These are phyloP conservation scores for Gobio gobio DNA, from an alignment of 2,113 vertebrate species.

Conservation along the genomic window DNA sequence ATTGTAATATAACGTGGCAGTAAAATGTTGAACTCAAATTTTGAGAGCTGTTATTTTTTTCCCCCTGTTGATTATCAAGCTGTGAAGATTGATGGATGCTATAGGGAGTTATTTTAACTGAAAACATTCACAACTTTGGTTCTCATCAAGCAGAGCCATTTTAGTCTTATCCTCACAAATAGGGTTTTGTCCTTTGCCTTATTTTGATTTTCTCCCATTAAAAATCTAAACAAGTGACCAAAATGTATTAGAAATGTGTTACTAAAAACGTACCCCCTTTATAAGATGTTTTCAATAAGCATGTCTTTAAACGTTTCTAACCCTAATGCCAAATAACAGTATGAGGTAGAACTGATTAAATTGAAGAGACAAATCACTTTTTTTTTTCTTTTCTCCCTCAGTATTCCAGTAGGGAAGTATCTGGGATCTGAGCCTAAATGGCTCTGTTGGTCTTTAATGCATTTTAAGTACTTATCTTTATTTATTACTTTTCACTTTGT, in stretches of 20 bases:
- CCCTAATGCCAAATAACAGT: slow-evolving; percentile 58
- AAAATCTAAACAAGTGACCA: slow-evolving; percentile 31
- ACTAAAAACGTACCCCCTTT: slow-evolving; percentile 41
- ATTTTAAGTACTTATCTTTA: slow-evolving; percentile 68
- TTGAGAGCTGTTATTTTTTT: background rate
- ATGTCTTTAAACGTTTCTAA: slow-evolving; percentile 71
- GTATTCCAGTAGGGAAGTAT: slow-evolving; percentile 52
- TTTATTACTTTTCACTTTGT: slow-evolving; percentile 77
- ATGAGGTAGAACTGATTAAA: slow-evolving; percentile 22
- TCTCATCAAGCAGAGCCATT: background rate
- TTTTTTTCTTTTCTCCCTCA: background rate
- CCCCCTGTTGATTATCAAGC: background rate
- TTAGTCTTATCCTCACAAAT: background rate
- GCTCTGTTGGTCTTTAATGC: slow-evolving; percentile 64
- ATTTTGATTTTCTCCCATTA: background rate
- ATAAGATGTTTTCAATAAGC: slow-evolving; percentile 59
- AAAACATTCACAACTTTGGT: slow-evolving; percentile 18
- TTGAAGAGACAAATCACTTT: slow-evolving; percentile 65
- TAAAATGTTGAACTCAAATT: background rate
- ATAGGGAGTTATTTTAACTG: background rate
- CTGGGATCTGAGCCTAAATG: slow-evolving; percentile 56
- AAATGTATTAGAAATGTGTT: slow-evolving; percentile 22
- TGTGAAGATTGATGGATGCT: slow-evolving; percentile 8
- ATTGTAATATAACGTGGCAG: background rate
- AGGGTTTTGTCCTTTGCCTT: background rate